phyloP scores from a whole-genome alignment of 2,797 vertebrate species.

The Hapalemur alaotrensis region DNA sequence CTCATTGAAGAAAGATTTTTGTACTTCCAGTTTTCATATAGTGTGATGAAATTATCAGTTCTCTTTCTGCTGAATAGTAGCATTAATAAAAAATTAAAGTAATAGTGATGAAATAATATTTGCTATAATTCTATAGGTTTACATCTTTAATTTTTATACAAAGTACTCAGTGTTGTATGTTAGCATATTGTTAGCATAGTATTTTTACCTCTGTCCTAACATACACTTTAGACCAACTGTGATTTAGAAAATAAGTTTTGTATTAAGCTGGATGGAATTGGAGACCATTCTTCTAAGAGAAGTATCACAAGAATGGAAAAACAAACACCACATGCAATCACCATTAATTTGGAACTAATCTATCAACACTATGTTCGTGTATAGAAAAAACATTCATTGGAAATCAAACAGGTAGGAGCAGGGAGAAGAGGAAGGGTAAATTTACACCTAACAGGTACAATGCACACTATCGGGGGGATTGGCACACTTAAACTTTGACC shows the following conservation, averaged over 20 bases:
- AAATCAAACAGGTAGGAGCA: too few species aligned
- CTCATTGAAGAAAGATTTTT: not conserved
- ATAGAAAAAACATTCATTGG: too few species aligned
- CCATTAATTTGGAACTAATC: too few species aligned
- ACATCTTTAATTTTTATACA: not conserved
- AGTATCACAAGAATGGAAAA: too few species aligned
- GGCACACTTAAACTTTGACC: too few species aligned
- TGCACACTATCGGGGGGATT: too few species aligned
- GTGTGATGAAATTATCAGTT: not conserved
- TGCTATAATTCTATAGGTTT: not conserved
- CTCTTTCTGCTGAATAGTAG: not conserved
- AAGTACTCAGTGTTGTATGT: not conserved
- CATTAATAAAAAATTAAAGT: not conserved
- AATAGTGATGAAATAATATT: not conserved
- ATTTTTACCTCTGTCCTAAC: not conserved
- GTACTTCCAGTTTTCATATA: not conserved
- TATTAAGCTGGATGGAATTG: too few species aligned
- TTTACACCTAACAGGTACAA: too few species aligned
- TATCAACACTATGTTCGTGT: too few species aligned
- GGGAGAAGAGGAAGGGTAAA: too few species aligned
- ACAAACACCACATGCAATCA: too few species aligned
- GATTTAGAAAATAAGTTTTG: not conserved
- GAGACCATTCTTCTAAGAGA: too few species aligned
- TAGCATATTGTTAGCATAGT: not conserved
- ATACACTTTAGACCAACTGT: not conserved